Percentiles rank a stretch among this genome's conserved stretches.
These are phyloP conservation scores for Anas platyrhynchos DNA, from an alignment of 2,113 vertebrate species.

Conservation along the genomic window DNA sequence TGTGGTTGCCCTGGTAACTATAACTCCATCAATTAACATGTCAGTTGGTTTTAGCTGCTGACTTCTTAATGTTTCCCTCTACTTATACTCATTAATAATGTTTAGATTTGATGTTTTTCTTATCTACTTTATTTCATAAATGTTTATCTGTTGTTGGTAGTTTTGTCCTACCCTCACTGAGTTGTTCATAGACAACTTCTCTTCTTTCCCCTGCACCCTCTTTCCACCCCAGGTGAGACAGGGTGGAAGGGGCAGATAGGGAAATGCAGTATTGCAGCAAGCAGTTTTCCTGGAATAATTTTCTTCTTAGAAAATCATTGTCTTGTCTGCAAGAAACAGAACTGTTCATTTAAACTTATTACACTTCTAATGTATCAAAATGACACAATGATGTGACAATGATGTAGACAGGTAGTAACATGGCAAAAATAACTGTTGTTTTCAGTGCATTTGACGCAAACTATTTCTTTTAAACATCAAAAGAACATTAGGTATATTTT, in stretches of 20 bases:
- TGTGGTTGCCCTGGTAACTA: background rate
- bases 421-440: background rate
- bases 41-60: background rate
- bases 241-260: background rate
- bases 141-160: background rate
- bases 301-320: background rate
- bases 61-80: background rate
- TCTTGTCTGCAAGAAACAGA: background rate
- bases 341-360: background rate
- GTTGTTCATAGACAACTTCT: background rate
- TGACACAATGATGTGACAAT: background rate
- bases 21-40: background rate
- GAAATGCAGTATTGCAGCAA: background rate
- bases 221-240: rapidly evolving
- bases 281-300: background rate
- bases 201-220: background rate
- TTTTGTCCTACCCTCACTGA: background rate
- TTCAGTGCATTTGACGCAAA: background rate
- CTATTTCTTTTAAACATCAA: background rate
- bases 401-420: background rate
- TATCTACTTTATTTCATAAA: background rate
- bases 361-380: background rate
- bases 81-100: background rate
- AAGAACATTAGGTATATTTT: background rate
- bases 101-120: background rate